phyloP scores from a whole-genome alignment of 2,888 invertebrate genomes.

The Nebria brevicollis region DNA sequence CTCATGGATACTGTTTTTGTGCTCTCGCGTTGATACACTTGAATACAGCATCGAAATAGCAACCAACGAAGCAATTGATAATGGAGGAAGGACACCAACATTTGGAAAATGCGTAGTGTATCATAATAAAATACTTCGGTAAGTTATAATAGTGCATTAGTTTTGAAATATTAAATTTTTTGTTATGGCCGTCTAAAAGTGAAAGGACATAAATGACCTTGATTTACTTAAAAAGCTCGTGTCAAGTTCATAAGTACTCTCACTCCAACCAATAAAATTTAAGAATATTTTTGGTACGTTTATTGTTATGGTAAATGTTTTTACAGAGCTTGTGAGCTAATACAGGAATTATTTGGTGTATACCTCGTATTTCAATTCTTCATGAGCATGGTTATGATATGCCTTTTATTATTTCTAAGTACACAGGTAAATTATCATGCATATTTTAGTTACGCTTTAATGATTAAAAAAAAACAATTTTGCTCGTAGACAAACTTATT shows the following conservation, averaged over 20 bases:
- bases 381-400: conserved; percentile 11
- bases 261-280: too few relatives aligned
- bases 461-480: not conserved
- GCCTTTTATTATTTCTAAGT: conserved; percentile 19
- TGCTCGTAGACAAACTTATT: too few relatives aligned
- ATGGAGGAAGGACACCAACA: not conserved
- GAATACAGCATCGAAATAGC: conserved; percentile 8
- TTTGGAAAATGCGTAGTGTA: conserved; percentile 1
- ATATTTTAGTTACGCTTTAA: not conserved
- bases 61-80: not conserved
- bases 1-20: not conserved
- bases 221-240: not conserved
- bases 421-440: conserved; percentile 8
- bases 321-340: conserved; percentile 22
- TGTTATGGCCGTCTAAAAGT: too few relatives aligned
- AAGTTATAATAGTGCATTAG: not conserved
- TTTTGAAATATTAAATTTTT: too few relatives aligned
- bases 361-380: conserved; percentile 24
- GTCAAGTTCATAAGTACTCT: not conserved
- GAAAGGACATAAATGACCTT: not conserved
- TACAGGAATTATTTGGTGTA: conserved; percentile 19
- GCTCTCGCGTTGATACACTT: not conserved
- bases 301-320: too few relatives aligned
- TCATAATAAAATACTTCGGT: conserved; percentile 2
- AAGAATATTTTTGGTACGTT: too few relatives aligned